phyloP scores from a whole-genome alignment of 2,888 invertebrate genomes.

The Cistogaster globosa region DNA sequence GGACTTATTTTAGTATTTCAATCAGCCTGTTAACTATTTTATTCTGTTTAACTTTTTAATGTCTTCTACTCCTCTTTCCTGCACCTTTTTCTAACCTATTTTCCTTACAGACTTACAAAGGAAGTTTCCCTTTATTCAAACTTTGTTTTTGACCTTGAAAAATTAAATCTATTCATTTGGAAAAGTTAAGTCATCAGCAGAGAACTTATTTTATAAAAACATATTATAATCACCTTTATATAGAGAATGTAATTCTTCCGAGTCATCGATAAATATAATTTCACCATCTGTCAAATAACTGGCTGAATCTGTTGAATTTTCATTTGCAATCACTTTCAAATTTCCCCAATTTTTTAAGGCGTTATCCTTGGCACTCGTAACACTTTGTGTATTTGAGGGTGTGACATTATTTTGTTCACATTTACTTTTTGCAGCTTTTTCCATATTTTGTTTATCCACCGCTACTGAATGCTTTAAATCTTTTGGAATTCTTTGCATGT shows the following conservation, averaged over 20 bases:
- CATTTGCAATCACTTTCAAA: background rate
- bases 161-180: too few relatives aligned
- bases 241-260: background rate
- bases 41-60: too few relatives aligned
- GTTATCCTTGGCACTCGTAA: background rate
- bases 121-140: too few relatives aligned
- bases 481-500: background rate
- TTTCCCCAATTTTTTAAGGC: background rate
- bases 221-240: constrained; percentile 12
- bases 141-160: too few relatives aligned
- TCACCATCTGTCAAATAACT: constrained; percentile 3
- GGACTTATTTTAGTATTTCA: too few relatives aligned
- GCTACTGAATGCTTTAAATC: background rate
- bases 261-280: background rate
- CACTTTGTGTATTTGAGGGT: background rate
- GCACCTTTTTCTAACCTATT: too few relatives aligned
- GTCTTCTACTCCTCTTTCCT: too few relatives aligned
- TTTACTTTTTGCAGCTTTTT: background rate
- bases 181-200: too few relatives aligned
- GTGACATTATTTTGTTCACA: background rate
- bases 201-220: too few relatives aligned
- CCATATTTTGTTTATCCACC: background rate
- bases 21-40: too few relatives aligned
- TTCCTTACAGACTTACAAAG: too few relatives aligned
- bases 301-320: background rate